Evolutionary conservation across 2,888 invertebrate genomes (phyloP).

Genomic region (Penaeus monodon): DNA sequence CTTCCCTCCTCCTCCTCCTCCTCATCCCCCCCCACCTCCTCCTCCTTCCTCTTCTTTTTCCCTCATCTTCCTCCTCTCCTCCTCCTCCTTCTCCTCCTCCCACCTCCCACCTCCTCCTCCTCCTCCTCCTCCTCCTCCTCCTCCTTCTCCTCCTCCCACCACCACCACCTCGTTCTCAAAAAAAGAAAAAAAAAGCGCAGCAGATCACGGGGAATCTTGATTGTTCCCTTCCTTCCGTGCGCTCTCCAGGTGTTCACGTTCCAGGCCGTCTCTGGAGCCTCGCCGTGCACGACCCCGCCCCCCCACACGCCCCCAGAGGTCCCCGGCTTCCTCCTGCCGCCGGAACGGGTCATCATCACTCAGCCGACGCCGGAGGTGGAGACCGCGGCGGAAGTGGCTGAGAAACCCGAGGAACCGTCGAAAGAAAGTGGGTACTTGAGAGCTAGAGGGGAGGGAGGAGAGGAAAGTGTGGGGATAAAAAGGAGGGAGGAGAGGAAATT

Average conservation of each 20-base stretch:
- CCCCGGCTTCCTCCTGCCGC: slow-evolving; percentile 72
- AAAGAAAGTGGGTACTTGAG: background rate
- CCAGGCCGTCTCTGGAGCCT: slow-evolving; percentile 73
- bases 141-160: background rate
- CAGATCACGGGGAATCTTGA: too few relatives aligned
- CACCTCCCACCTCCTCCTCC: background rate
- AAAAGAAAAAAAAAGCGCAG: too few relatives aligned
- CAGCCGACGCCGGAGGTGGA: slow-evolving; percentile 73
- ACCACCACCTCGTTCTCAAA: background rate
- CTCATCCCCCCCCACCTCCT: background rate
- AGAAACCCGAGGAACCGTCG: slow-evolving; percentile 17
- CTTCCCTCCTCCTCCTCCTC: background rate
- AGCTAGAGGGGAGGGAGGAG: background rate
- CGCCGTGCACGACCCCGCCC: slow-evolving; percentile 82
- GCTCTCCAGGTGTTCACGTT: slow-evolving; percentile 61
- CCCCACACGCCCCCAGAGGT: slow-evolving; percentile 82
- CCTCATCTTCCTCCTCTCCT: background rate
- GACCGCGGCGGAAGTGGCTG: slow-evolving; percentile 55
- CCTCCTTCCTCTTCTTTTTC: background rate
- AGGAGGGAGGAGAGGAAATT: too few relatives aligned
- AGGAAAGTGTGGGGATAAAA: too few relatives aligned
- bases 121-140: background rate
- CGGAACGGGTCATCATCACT: slow-evolving; percentile 72
- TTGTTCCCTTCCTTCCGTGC: background rate
- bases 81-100: background rate